phyloP scores from a whole-genome alignment of 2,888 invertebrate genomes.

The Hypomecis punctinalis region DNA sequence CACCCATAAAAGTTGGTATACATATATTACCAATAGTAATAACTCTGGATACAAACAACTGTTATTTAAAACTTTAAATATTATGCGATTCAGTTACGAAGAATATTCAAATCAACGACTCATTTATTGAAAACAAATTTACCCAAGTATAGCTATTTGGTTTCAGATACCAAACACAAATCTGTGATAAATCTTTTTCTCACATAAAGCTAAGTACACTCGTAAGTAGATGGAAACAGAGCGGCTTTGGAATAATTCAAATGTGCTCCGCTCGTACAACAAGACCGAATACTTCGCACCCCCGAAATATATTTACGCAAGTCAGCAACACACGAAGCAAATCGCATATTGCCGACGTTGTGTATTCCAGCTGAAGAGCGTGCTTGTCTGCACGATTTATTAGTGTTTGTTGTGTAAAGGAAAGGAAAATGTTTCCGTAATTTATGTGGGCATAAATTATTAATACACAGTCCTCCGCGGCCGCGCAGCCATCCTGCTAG shows the following conservation, averaged over 20 bases:
- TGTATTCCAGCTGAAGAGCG: conserved; percentile 30
- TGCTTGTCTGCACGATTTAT: conserved; percentile 48
- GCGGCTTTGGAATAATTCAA: conserved; percentile 7
- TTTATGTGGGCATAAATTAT: conserved; percentile 73
- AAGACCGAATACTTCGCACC: conserved; percentile 16
- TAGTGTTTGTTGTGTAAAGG: conserved; percentile 58
- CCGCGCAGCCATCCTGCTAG: conserved; percentile 61
- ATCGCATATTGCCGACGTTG: conserved; percentile 24
- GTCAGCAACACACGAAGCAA: conserved; percentile 15
- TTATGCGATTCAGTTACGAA: too few relatives aligned
- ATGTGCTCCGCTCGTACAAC: conserved; percentile 5
- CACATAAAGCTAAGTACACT: too few relatives aligned
- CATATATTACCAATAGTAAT: too few relatives aligned
- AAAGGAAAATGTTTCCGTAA: conserved; percentile 66
- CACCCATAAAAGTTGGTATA: too few relatives aligned
- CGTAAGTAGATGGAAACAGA: background rate
- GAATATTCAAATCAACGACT: too few relatives aligned
- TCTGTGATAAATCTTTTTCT: background rate
- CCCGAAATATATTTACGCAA: conserved; percentile 17
- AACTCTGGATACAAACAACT: too few relatives aligned
- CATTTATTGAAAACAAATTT: too few relatives aligned
- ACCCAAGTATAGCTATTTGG: too few relatives aligned
- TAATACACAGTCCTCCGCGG: conserved; percentile 58
- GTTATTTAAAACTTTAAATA: too few relatives aligned
- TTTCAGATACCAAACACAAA: too few relatives aligned